Evolutionary conservation across 2,797 vertebrate genomes (phyloP).

Genomic region (Sarcophilus harrisii): DNA sequence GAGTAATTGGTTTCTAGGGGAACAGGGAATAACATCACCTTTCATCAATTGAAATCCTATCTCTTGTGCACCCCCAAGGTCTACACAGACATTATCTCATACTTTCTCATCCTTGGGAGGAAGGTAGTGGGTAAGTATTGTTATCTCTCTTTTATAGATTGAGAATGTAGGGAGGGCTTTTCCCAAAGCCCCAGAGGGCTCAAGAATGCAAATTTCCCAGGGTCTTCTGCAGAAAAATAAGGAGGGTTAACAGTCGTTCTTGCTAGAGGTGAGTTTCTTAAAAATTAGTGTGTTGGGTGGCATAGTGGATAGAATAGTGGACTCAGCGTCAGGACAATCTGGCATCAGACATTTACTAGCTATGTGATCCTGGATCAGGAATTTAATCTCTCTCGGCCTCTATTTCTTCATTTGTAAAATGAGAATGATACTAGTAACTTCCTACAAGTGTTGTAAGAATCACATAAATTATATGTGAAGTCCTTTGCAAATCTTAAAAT

Average conservation of each 20-base stretch:
- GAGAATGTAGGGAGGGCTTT: constrained; percentile 11
- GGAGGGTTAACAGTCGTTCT: not conserved
- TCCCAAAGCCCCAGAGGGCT: not conserved
- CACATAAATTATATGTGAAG: not conserved
- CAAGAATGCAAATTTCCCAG: not conserved
- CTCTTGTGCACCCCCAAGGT: constrained; percentile 28
- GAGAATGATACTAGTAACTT: not conserved
- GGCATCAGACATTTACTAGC: not conserved
- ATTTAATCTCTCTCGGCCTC: not conserved
- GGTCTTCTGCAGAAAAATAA: not conserved
- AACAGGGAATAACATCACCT: constrained; percentile 22
- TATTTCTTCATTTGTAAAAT: not conserved
- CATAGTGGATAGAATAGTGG: not conserved
- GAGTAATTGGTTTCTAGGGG: constrained; percentile 72
- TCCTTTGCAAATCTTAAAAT: not conserved
- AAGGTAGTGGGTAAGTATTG: not conserved
- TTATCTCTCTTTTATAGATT: constrained; percentile 37
- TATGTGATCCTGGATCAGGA: not conserved
- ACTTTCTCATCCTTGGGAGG: constrained; percentile 4
- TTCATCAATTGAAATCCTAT: constrained; percentile 33
- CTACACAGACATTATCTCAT: constrained; percentile 67
- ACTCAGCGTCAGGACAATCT: not conserved
- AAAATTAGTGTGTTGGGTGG: not conserved
- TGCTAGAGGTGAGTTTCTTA: not conserved
- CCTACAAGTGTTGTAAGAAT: not conserved